Conservation (phyloP, 2,888 invertebrate species). For the Acrobasis repandana region DNA sequence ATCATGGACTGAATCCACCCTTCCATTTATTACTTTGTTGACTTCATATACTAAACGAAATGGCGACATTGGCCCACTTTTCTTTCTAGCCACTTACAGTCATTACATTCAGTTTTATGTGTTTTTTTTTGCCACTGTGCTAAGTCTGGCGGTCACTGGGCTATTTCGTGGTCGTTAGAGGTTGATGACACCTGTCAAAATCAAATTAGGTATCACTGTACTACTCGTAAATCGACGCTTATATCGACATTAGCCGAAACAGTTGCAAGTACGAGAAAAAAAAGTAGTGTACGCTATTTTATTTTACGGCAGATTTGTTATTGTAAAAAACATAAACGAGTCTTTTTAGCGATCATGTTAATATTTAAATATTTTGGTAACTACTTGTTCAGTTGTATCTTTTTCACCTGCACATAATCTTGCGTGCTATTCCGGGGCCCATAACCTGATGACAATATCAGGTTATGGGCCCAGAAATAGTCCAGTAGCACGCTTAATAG, state of each 20-base stretch:
- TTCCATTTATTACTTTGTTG: no score
- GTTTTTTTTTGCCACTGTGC: background rate
- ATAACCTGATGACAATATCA: no score
- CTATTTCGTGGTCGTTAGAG: conserved; percentile 17
- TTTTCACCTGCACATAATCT: no score
- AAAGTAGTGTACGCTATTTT: background rate
- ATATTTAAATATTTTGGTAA: no score
- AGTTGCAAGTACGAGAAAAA: background rate
- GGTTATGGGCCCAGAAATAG: no score
- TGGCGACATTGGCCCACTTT: background rate
- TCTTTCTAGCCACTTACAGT: background rate
- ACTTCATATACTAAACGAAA: background rate
- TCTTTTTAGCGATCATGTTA: no score
- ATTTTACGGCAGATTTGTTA: no score
- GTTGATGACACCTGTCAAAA: conserved; percentile 9
- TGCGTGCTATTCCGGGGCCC: no score
- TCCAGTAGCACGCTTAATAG: no score
- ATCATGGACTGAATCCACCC: no score
- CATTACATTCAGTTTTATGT: background rate
- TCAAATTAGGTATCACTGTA: conserved; percentile 10
- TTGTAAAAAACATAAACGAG: no score
- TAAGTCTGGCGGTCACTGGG: background rate
- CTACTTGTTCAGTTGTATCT: no score
- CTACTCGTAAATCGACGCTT: conserved; percentile 3
- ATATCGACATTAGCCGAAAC: background rate